These are phyloP conservation scores for Gnathonemus longibarbis DNA, from an alignment of 2,113 vertebrate genomes.

Conservation along the genomic window DNA sequence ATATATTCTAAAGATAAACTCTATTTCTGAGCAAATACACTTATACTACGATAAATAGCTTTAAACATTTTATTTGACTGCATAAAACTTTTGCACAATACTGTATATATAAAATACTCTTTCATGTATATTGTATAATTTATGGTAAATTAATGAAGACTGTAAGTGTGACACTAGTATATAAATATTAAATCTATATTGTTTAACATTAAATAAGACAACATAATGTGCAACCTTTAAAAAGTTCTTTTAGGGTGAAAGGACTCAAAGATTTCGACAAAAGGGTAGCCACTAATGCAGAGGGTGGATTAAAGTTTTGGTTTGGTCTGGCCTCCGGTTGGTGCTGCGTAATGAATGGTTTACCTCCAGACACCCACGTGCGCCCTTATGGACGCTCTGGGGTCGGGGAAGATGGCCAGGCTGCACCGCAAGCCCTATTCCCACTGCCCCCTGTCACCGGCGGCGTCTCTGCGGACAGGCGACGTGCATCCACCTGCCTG, in stretches of 20 bases:
- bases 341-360: slow-evolving; percentile 36
- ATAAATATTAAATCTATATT: not conserved
- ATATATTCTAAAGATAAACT: not conserved
- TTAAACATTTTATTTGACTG: not conserved
- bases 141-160: not conserved
- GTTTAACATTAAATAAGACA: not conserved
- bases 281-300: slow-evolving; percentile 13
- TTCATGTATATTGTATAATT: not conserved
- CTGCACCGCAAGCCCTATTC: slow-evolving; percentile 29
- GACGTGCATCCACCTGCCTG: slow-evolving; percentile 13
- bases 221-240: not conserved
- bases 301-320: slow-evolving; percentile 20
- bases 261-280: slow-evolving; percentile 1
- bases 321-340: slow-evolving; percentile 14
- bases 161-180: not conserved
- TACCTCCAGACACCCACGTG: slow-evolving; percentile 47
- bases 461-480: slow-evolving; percentile 15
- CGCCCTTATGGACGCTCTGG: slow-evolving; percentile 22
- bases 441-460: slow-evolving; percentile 21
- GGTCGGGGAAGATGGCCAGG: slow-evolving; percentile 20
- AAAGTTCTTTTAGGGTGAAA: not conserved
- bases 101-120: not conserved
- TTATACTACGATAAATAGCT: not conserved
- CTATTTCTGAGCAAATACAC: not conserved
- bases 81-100: not conserved